A percentile compares a stretch with the other conserved stretches of the same genome.
Conservation (phyloP, 2,113 vertebrate species). For the Corynorhinus townsendii region DNA sequence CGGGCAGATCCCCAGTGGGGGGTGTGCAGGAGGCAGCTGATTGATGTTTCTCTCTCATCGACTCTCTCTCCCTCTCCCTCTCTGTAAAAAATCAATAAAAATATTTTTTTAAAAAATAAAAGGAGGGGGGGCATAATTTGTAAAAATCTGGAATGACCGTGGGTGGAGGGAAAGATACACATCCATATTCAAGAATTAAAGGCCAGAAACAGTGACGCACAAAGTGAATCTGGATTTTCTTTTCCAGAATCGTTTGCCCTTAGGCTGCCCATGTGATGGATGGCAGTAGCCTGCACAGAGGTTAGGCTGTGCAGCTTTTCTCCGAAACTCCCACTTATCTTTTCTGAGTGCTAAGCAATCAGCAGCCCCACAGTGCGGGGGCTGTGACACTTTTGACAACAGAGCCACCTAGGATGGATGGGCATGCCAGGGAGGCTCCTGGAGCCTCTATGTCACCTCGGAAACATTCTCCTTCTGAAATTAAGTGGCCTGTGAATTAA, state of each 20-base stretch:
- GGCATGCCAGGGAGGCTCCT: not conserved
- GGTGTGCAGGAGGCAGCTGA: too few relatives aligned
- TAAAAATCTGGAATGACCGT: not conserved
- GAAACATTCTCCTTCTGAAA: constrained; percentile 30
- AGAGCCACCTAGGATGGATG: constrained; percentile 7
- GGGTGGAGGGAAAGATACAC: not conserved
- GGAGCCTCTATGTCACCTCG: not conserved
- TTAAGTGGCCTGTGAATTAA: not conserved
- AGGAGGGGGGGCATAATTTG: not conserved
- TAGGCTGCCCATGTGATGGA: not conserved
- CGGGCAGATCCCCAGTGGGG: too few relatives aligned
- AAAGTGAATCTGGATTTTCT: not conserved
- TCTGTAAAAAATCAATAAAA: too few relatives aligned
- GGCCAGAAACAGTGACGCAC: not conserved
- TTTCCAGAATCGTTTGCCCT: not conserved
- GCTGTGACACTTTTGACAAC: not conserved
- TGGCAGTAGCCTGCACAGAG: not conserved
- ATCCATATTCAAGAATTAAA: not conserved
- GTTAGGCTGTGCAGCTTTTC: not conserved
- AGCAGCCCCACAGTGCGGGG: not conserved
- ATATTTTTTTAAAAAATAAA: too few relatives aligned
- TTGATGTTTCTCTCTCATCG: too few relatives aligned
- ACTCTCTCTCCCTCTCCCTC: too few relatives aligned
- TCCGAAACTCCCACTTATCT: not conserved
- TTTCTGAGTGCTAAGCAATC: not conserved